A percentile compares a stretch with the other conserved stretches of the same genome.
phyloP scores from a whole-genome alignment of 2,888 invertebrate genomes.

The Clanis bilineata region DNA sequence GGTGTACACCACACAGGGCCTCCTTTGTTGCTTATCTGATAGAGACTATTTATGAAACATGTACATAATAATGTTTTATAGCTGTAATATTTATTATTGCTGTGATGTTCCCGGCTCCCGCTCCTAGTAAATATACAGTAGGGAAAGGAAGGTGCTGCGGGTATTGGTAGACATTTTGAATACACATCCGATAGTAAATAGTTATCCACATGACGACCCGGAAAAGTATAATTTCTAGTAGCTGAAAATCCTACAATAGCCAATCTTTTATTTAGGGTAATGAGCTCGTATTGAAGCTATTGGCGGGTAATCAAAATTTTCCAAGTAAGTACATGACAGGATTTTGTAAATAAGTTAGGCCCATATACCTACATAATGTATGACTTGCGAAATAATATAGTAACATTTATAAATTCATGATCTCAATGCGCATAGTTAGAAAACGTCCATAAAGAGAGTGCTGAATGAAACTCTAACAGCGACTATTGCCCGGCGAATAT shows the following conservation, averaged over 20 bases:
- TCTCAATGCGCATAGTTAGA: not conserved
- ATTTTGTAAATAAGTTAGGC: too few relatives aligned
- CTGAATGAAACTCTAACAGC: conserved; percentile 45
- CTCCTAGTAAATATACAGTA: too few relatives aligned
- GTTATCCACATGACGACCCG: too few relatives aligned
- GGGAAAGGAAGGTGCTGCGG: too few relatives aligned
- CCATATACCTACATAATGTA: not conserved
- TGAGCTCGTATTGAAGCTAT: too few relatives aligned
- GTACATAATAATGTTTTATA: not conserved
- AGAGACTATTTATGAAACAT: not conserved
- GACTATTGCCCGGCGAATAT: conserved; percentile 48
- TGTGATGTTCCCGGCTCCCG: not conserved
- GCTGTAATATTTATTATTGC: not conserved
- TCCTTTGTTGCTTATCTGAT: conserved; percentile 5
- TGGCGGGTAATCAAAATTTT: too few relatives aligned
- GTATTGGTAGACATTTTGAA: not conserved
- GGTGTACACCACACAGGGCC: not conserved
- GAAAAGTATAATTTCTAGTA: too few relatives aligned
- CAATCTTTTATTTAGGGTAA: too few relatives aligned
- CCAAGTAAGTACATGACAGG: too few relatives aligned
- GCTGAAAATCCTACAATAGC: too few relatives aligned
- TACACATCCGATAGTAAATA: too few relatives aligned
- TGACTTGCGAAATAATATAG: not conserved
- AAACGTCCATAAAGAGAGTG: conserved; percentile 17
- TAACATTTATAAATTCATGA: not conserved